A percentile compares a stretch with the other conserved stretches of the same genome.
Evolutionary conservation across 2,888 invertebrate species (phyloP).

Genomic region (Macrophya alboannulata): DNA sequence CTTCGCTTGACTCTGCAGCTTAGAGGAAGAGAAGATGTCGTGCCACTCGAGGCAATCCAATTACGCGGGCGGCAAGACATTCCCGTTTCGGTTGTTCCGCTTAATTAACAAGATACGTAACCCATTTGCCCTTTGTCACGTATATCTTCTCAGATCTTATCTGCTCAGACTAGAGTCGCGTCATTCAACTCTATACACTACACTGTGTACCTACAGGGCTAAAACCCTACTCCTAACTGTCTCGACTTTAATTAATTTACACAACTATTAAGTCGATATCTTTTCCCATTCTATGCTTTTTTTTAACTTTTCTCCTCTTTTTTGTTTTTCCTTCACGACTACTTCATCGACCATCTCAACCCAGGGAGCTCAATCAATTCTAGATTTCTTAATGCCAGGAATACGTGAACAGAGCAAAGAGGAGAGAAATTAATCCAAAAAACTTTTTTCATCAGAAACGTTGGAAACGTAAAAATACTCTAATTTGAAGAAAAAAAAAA

Average conservation of each 20-base stretch:
- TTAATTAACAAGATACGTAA: constrained; percentile 56
- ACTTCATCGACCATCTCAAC: too few relatives aligned
- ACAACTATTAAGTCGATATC: background rate
- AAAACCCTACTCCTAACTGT: background rate
- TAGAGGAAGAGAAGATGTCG: constrained; percentile 36
- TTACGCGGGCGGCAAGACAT: constrained; percentile 53
- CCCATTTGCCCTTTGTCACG: constrained; percentile 56
- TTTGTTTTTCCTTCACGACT: too few relatives aligned
- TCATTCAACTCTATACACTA: constrained; percentile 18
- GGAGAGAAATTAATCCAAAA: background rate
- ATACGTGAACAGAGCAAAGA: background rate
- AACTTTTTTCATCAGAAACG: background rate
- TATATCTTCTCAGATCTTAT: constrained; percentile 52
- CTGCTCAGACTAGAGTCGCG: constrained; percentile 25
- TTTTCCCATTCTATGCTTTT: background rate
- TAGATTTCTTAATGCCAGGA: background rate
- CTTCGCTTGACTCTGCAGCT: background rate
- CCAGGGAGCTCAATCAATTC: background rate
- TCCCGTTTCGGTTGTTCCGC: constrained; percentile 56
- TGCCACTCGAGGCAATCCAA: constrained; percentile 53
- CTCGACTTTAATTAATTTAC: constrained; percentile 20
- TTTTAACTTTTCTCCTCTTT: too few relatives aligned
- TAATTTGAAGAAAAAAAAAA: background rate
- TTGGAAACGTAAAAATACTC: background rate
- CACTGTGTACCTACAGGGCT: background rate